Evolutionary conservation across 2,797 vertebrate genomes (phyloP), one percentile per base, ranked within the genome.

Genomic region (Oophaga sylvatica): DNA sequence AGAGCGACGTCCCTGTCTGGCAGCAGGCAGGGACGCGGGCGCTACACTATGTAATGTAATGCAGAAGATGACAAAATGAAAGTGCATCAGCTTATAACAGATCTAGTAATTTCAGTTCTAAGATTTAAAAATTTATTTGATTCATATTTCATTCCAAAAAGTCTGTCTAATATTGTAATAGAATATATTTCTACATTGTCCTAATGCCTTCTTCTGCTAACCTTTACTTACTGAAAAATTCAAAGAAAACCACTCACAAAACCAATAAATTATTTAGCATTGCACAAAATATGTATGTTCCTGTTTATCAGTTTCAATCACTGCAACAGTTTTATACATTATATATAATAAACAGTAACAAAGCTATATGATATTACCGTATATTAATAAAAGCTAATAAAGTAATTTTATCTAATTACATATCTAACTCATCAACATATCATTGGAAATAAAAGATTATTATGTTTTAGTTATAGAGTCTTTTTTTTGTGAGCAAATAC

Each of bases 211-310:
- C 10, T 81, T 86, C 26, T 45, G 1, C 81, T 83, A 84, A 78
- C 81, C 75, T 73, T 84, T 80, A 63, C 76, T 73, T 80, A 78
- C 68, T 88, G 29, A 35, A 84, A 81, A 75, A 88, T 88, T 84
- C 67, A 88, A 81, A 65, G 16, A 53, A 73, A 57, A 81, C 68
- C 82, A 80, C 79, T 81, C 78, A 76, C 17, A 81, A 87, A 59
- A 80, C 63, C 91, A 87, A 91, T 89, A 8, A 90, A 90, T 90
- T 90, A 92, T 93, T 92, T 88, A 88, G 90, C 90, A 91, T 90
- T 35, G 16, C 35, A 89, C 85, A 91, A 89, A 90, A 89, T 80
- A 88, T 76, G 0, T 9, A 53, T 86, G 80, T 91, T 87, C 71
- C 31, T 53, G 26, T 89, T 83, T 91, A 70, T 78, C 53, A 92